Percentiles rank a stretch among this genome's conserved stretches.
Evolutionary conservation across 2,113 vertebrate species (phyloP).

Genomic region (Oplegnathus fasciatus): DNA sequence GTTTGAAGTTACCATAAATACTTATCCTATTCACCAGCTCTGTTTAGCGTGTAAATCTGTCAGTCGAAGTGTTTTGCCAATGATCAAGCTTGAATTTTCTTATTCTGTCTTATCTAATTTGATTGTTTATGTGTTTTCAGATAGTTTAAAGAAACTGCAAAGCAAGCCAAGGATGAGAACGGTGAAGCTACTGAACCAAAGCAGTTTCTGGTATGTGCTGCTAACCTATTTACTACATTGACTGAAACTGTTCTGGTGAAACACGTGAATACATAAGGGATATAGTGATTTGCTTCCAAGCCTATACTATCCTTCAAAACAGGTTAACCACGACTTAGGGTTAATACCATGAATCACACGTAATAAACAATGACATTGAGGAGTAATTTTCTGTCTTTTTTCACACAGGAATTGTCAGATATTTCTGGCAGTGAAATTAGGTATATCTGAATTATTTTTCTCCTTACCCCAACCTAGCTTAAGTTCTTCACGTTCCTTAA

Average conservation of each 20-base stretch:
- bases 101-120: slow-evolving; percentile 11
- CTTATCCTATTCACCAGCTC: background rate
- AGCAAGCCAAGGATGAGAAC: slow-evolving; percentile 59
- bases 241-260: background rate
- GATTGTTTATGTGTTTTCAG: slow-evolving; percentile 47
- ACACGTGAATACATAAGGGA: background rate
- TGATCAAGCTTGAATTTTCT: background rate
- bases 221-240: background rate
- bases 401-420: background rate
- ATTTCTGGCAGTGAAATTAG: slow-evolving; percentile 2
- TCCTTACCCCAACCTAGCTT: background rate
- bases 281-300: background rate
- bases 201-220: slow-evolving; percentile 77
- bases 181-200: slow-evolving; percentile 73
- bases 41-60: background rate
- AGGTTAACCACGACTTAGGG: background rate
- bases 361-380: background rate
- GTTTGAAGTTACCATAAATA: background rate
- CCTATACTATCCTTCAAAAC: background rate
- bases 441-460: background rate
- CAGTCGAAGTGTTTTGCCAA: background rate
- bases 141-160: slow-evolving; percentile 60
- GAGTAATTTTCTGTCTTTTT: background rate
- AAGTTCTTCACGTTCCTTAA: background rate
- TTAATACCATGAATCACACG: background rate